Base-by-base conservation (phyloP, 1,140 invertebrate genomes). In the Cydia splendana region DNA sequence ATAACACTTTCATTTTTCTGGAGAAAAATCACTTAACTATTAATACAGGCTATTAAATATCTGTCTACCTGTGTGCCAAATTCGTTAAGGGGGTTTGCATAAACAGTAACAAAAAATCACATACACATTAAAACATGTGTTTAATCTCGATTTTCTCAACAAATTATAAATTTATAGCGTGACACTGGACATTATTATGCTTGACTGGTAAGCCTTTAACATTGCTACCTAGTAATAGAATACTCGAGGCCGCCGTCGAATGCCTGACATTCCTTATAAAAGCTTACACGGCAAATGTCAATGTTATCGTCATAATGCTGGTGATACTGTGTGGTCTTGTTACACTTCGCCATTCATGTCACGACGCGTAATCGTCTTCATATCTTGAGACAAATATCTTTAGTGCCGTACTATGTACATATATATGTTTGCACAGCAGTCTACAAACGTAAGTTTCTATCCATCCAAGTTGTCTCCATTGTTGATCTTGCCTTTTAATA, bases 211-310 rank as follows among this genome's bases (percentile, higher is more conserved):
- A 62, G 67, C 34, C 34, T 71, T 18, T 38, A 71, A 71, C 34
- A 18, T 38, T 38, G 67, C 67, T 38, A 38, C 67, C 67, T 71
- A 71, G 67, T 71, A 71, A 71, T 71, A 71, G 30, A 38, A 71
- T 38, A 34, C 67, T 45, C 67, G 67, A 42, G 67, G 67, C 34
- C 67, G 67, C 34, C n/a, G n/a, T 12, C 67, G 34, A 42, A 71
- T 71, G 67, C 67, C 30, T 71, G 67, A 38, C 67, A 71, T 71
- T 71, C 67, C 34, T 71, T n/a, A 71, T 42, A 71, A 71, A 71
- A 71, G 67, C 67, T 71, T 71, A 71, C 67, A 20, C 67, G 30
- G 67, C 67, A 38, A 71, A 71, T 71, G 34, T 71, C 38, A 71
- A 38, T 18, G 67, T 71, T 71, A 71, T 71, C 34, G n/a, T 71